Evolutionary conservation across 2,113 vertebrate species (phyloP).

Genomic region (Silurus asotus): DNA sequence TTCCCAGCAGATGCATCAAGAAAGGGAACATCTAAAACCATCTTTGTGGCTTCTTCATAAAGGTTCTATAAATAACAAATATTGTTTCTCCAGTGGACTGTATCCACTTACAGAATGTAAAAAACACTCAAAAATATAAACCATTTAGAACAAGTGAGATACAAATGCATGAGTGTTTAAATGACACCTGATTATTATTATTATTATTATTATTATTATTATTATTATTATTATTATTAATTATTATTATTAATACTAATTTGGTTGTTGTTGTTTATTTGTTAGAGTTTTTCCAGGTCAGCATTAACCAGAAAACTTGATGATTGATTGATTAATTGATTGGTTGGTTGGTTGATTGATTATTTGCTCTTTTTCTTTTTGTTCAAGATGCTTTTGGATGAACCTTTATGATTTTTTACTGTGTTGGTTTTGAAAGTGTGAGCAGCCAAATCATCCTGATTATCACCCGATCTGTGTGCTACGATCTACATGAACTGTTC

Average conservation of each 20-base stretch:
- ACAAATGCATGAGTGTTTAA: background rate
- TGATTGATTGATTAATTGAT: background rate
- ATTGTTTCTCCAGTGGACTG: background rate
- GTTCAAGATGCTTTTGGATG: background rate
- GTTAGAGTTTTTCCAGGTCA: background rate
- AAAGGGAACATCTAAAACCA: background rate
- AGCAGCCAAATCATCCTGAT: background rate
- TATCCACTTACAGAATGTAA: background rate
- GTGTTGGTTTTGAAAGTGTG: background rate
- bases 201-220: background rate
- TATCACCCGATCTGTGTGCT: background rate
- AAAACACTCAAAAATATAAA: background rate
- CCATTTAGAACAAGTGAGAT: background rate
- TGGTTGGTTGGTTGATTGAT: background rate
- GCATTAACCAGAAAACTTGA: background rate
- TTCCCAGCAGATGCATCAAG: background rate
- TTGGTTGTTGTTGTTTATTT: background rate
- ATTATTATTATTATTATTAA: background rate
- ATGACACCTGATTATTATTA: background rate
- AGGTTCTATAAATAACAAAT: background rate
- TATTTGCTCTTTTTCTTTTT: background rate
- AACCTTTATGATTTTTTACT: background rate
- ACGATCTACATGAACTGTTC: background rate
- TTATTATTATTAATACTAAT: background rate
- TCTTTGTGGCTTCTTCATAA: background rate